Percentiles rank a stretch among this genome's conserved stretches.
phyloP scores from a whole-genome alignment of 1,140 invertebrate genomes.

The Anagrus nilaparvatae region DNA sequence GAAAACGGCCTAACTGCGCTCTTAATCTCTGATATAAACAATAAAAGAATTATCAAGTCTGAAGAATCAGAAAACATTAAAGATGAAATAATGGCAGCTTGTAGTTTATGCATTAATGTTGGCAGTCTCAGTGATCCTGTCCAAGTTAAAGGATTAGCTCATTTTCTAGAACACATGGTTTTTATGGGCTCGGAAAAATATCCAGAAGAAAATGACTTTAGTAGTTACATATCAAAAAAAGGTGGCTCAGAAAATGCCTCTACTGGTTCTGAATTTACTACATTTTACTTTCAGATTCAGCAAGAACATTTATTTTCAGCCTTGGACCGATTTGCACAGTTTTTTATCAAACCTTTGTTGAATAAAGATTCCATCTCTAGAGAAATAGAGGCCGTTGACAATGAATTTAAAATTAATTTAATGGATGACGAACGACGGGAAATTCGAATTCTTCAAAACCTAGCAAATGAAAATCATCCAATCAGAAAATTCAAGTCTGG shows the following conservation, averaged over 20 bases:
- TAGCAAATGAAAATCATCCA: constrained; percentile 60
- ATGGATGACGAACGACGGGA: too few relatives aligned
- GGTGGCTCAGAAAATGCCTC: constrained; percentile 77
- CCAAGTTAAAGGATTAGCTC: constrained; percentile 77
- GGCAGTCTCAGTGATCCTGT: constrained; percentile 63
- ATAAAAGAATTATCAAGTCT: too few relatives aligned
- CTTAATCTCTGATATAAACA: constrained; percentile 50
- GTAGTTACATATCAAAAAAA: constrained; percentile 67
- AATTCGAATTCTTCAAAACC: constrained; percentile 61
- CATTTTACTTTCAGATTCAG: constrained; percentile 80
- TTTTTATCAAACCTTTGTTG: constrained; percentile 83
- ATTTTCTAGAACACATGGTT: constrained; percentile 94
- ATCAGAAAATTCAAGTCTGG: constrained; percentile 78
- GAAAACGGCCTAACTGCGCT: constrained; percentile 58
- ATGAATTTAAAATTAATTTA: too few relatives aligned
- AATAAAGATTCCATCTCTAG: constrained; percentile 74
- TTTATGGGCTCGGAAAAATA: constrained; percentile 87
- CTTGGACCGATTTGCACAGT: constrained; percentile 81
- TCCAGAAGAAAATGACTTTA: constrained; percentile 80
- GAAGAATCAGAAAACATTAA: too few relatives aligned
- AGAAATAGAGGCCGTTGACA: constrained; percentile 87
- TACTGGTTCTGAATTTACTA: constrained; percentile 75
- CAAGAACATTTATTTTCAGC: constrained; percentile 62
- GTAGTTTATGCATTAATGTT: constrained; percentile 57
- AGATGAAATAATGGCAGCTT: too few relatives aligned